phyloP scores from a whole-genome alignment of 1,140 invertebrate species.

The Pantala flavescens region DNA sequence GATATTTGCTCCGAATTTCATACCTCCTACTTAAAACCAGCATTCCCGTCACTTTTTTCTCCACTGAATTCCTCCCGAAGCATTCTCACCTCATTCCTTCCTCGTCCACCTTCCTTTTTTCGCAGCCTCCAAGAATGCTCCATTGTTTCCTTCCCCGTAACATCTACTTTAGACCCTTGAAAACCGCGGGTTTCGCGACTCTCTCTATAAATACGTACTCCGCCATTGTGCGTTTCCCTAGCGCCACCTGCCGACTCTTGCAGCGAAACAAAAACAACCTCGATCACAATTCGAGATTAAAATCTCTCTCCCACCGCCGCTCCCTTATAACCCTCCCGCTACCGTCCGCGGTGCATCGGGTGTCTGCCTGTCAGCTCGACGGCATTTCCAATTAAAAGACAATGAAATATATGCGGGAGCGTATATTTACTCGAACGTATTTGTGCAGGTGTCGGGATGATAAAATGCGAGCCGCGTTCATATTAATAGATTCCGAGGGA shows the following conservation, averaged over 20 bases:
- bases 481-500: background rate
- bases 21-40: no score
- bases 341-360: background rate
- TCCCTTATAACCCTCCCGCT: background rate
- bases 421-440: background rate
- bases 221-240: no score
- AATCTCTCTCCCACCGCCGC: background rate
- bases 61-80: no score
- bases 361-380: background rate
- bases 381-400: slow-evolving; percentile 1
- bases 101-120: no score
- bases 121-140: no score
- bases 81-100: no score
- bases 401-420: background rate
- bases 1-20: no score
- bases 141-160: no score
- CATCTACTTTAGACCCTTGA: no score
- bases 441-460: background rate
- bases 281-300: background rate
- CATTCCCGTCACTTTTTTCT: no score
- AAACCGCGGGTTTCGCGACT: no score
- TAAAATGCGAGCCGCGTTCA: background rate
- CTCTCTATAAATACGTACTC: no score
- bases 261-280: background rate
- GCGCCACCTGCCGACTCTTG: background rate